These are phyloP conservation scores for Diadema setosum DNA, from an alignment of 35 echinoderm and acorn worm genomes.

Conservation along the genomic window DNA sequence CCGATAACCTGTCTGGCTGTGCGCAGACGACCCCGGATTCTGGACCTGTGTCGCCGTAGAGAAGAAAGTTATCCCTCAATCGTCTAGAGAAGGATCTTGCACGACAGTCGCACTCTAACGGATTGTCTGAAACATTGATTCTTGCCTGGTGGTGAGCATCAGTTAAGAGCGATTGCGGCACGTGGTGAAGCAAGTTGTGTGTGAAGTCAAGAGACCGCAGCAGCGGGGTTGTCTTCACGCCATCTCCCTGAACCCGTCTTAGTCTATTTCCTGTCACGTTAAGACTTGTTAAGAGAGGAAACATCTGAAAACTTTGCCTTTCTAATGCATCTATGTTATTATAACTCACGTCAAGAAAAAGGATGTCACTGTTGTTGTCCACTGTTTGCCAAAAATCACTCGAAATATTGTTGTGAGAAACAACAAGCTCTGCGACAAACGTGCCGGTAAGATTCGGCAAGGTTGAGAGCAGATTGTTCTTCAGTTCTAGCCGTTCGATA, in stretches of 20 bases:
- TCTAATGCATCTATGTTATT: neutral
- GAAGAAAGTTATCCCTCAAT: neutral
- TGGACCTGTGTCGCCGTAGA: neutral
- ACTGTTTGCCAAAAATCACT: neutral
- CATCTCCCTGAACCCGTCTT: neutral
- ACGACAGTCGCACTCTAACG: neutral
- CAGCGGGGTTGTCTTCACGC: neutral
- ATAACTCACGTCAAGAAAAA: neutral
- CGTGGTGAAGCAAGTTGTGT: neutral
- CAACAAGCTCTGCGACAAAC: neutral
- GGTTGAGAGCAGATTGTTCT: neutral
- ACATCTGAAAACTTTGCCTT: neutral
- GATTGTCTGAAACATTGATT: neutral
- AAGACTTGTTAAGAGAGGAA: neutral
- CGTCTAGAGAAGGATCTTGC: neutral
- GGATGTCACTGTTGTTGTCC: neutral
- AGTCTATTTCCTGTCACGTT: neutral
- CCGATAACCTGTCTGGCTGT: neutral
- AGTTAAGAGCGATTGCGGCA: neutral
- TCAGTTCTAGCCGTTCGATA: neutral
- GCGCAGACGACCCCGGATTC: neutral
- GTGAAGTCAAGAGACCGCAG: neutral
- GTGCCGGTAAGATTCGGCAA: neutral
- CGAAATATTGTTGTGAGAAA: neutral
- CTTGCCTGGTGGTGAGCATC: neutral